Conservation (phyloP, 2,888 invertebrate genomes). For the Netelia melanura region DNA sequence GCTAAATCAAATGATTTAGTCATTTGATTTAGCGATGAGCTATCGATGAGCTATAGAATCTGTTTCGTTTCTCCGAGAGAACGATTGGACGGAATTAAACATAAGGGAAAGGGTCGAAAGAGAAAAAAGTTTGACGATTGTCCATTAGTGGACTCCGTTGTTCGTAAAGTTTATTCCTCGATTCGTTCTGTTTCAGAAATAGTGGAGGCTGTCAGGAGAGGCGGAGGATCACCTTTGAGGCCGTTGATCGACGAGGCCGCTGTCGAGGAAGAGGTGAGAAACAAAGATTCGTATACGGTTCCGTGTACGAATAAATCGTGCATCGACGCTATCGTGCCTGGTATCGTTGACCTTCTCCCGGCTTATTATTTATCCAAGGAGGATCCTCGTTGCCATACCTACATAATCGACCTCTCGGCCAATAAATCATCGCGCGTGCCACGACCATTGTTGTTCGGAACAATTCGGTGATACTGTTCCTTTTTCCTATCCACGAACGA, state of each 20-base stretch:
- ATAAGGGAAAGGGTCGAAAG: too few species aligned
- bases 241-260: slow-evolving; percentile 90
- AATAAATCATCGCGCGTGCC: slow-evolving; percentile 31
- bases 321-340: too few species aligned
- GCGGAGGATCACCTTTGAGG: slow-evolving; percentile 89
- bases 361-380: too few species aligned
- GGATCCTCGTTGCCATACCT: not conserved
- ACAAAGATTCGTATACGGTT: not conserved
- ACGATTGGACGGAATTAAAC: too few species aligned
- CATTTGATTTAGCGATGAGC: too few species aligned
- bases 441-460: not conserved
- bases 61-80: too few species aligned
- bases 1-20: too few species aligned
- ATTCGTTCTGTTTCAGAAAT: slow-evolving; percentile 88
- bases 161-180: slow-evolving; percentile 26
- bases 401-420: slow-evolving; percentile 11
- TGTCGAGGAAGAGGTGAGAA: slow-evolving; percentile 87
- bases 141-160: not conserved
- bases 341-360: too few species aligned
- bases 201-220: slow-evolving; percentile 90
- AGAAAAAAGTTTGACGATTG: too few species aligned
- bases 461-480: slow-evolving; percentile 26
- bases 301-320: too few species aligned
- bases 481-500: not conserved
- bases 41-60: too few species aligned